These are phyloP conservation scores for Pseudocheirus occidentalis DNA, from an alignment of 2,797 vertebrate genomes.

Conservation along the genomic window DNA sequence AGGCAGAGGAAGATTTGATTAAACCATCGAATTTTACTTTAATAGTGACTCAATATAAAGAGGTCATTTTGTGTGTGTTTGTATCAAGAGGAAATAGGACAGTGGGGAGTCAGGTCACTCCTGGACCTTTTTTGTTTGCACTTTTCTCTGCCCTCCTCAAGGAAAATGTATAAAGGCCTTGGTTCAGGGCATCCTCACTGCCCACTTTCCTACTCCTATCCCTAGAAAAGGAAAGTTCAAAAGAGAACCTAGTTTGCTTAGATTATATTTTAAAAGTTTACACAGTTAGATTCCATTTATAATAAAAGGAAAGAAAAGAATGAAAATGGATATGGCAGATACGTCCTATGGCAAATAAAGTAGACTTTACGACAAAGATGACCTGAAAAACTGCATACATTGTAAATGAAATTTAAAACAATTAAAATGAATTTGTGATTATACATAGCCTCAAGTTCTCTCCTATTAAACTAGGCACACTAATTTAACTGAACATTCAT, in stretches of 20 bases:
- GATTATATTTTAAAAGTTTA: not conserved
- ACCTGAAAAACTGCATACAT: not conserved
- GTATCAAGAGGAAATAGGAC: not conserved
- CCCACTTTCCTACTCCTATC: not conserved
- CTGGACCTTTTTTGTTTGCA: constrained; percentile 22
- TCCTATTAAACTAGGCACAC: not conserved
- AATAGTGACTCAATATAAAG: not conserved
- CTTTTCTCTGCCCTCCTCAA: constrained; percentile 33
- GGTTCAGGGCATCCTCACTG: not conserved
- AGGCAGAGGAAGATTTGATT: constrained; percentile 28
- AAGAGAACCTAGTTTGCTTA: not conserved
- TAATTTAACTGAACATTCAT: constrained; percentile 14
- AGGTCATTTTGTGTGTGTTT: constrained; percentile 19
- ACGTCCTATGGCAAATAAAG: not conserved
- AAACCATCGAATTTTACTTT: constrained; percentile 24
- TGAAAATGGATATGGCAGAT: not conserved
- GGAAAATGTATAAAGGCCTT: constrained; percentile 30
- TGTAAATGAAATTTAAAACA: not conserved
- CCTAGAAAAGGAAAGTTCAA: constrained; percentile 26
- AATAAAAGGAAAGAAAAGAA: not conserved
- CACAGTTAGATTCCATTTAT: not conserved
- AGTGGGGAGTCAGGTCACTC: constrained; percentile 33
- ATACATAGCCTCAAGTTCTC: not conserved
- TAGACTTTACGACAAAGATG: not conserved
- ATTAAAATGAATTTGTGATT: not conserved